phyloP scores from a whole-genome alignment of 2,888 invertebrate genomes.

The Carabus problematicus region DNA sequence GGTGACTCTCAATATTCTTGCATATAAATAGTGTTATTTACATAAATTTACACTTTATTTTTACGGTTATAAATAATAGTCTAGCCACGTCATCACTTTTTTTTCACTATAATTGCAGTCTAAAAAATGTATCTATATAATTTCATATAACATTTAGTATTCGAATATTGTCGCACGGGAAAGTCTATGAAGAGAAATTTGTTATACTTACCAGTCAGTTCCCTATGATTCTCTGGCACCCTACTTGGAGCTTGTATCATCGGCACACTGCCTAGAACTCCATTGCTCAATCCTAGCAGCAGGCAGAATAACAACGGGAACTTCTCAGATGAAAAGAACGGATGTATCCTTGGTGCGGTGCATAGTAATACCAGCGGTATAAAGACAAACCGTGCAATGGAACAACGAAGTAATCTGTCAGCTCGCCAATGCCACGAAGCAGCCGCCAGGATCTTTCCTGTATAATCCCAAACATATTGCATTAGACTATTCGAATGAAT shows the following conservation, averaged over 20 bases:
- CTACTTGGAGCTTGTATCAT: constrained; percentile 91
- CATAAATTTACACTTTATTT: not conserved
- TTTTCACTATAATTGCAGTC: no score
- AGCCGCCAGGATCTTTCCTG: constrained; percentile 73
- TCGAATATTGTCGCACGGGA: no score
- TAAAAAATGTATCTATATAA: not conserved
- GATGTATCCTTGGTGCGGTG: constrained; percentile 77
- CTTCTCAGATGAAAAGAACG: constrained; percentile 73
- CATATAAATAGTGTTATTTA: no score
- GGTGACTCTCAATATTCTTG: not conserved
- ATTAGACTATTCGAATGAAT: constrained; percentile 5
- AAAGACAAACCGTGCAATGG: constrained; percentile 74
- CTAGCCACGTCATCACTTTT: no score
- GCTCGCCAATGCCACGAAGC: constrained; percentile 86
- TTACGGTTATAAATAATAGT: not conserved
- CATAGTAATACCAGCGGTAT: constrained; percentile 85
- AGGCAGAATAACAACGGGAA: constrained; percentile 73
- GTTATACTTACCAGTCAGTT: constrained; percentile 75
- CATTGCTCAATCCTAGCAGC: constrained; percentile 82
- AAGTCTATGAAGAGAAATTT: constrained; percentile 13
- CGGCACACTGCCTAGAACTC: constrained; percentile 88
- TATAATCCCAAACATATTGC: constrained; percentile 28
- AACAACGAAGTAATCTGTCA: constrained; percentile 76
- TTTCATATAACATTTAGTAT: not conserved
- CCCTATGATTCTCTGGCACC: constrained; percentile 84